A percentile compares a stretch with the other conserved stretches of the same genome.
Evolutionary conservation across 2,888 invertebrate genomes (phyloP).

Genomic region (Argynnis bischoffii): DNA sequence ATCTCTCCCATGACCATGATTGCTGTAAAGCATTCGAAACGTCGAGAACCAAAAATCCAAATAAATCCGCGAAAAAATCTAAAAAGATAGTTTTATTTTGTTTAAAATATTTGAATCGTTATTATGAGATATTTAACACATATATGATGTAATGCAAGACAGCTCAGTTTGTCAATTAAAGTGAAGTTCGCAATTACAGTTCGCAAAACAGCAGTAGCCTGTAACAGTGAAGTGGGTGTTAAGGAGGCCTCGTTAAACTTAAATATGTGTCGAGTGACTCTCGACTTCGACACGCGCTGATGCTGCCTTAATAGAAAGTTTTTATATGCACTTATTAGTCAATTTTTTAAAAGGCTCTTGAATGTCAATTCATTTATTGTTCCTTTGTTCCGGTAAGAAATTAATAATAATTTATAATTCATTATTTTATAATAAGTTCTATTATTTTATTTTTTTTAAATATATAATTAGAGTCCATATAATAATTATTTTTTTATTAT

Average conservation of each 20-base stretch:
- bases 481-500: no score
- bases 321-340: conserved; percentile 8
- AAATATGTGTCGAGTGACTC: conserved; percentile 38
- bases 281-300: conserved; percentile 26
- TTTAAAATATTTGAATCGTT: no score
- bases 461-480: neutral
- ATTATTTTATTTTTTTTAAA: neutral
- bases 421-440: no score
- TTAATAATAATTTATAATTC: no score
- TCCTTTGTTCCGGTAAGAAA: no score
- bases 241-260: conserved; percentile 32
- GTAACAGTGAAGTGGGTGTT: conserved; percentile 25
- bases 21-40: no score
- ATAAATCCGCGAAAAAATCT: no score
- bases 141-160: neutral
- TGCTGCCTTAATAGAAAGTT: conserved; percentile 7
- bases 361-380: neutral
- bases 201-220: conserved; percentile 5
- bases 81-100: no score
- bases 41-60: no score
- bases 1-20: no score
- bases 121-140: no score
- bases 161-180: neutral
- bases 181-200: conserved; percentile 13
- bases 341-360: neutral